Base-by-base conservation (phyloP, 1,140 invertebrate species). In the Apolygus lucorum region DNA sequence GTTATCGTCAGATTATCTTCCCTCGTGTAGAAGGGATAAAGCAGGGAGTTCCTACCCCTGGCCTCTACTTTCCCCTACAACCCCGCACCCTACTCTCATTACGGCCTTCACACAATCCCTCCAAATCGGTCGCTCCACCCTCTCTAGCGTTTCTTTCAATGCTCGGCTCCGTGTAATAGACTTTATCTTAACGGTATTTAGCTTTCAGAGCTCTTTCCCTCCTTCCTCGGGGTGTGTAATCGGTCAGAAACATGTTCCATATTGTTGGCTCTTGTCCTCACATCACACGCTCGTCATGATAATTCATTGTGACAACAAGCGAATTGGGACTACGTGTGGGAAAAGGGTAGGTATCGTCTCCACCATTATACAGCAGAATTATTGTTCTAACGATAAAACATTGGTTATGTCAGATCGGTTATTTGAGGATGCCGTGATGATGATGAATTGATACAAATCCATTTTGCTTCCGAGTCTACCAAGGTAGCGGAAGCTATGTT, bases 1-100 rank as follows among this genome's bases (percentile, higher is more conserved):
- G 54, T 59, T 59, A 59, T 59, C 54, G 54, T 59, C 13, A 24
- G 54, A 59, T 59, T 17, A 59, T 59, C 54, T 59, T 59, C 54
- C n/a, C 54, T 59, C 54, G 54, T 13, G 54, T 4, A 13, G 54
- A 59, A 59, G 54, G 54, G 54, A 59, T 59, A 59, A 59, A 59
- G 22, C 54, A 24, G 11, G 54, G 22, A 17, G 22, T 17, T 59
- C 54, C 54, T 13, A 17, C 34, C 11, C 22, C 54, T 14, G 13
- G 8, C 22, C 54, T 13, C 22, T 59, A 21, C 54, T 21, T 11
- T 49, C 34, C 34, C 34, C 8, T 49, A 49, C 34, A 49, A 49
- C 54, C 34, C 8, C 54, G 22, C 54, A 4, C 11, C 11, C 2
- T 24, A 59, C 54, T 13, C 54, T 59, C 54, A 59, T 59, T 59